Evolutionary conservation across 2,113 vertebrate genomes (phyloP).

Genomic region (Rhinoderma darwinii): DNA sequence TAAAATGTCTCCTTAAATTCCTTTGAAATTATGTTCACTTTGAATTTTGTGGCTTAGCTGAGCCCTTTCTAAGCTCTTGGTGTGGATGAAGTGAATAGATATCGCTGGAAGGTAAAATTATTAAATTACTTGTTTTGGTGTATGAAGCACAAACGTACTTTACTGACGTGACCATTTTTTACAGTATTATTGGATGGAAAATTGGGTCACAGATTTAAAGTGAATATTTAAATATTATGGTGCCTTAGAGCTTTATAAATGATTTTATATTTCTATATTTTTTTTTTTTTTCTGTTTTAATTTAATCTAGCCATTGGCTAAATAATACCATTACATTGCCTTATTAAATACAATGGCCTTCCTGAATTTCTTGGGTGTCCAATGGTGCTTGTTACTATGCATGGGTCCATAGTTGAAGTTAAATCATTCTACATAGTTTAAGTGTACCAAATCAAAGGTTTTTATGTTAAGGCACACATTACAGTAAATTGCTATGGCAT

Average conservation of each 20-base stretch:
- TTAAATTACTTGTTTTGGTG: neutral
- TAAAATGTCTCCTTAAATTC: neutral
- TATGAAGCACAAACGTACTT: constrained; percentile 6
- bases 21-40: neutral
- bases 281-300: neutral
- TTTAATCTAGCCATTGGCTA: neutral
- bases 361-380: neutral
- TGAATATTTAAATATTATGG: neutral
- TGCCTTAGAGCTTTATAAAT: neutral
- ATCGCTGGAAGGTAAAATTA: neutral
- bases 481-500: neutral
- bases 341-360: neutral
- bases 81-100: neutral
- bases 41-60: neutral
- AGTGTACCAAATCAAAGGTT: neutral
- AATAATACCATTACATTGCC: neutral
- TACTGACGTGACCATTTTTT: neutral
- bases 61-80: neutral
- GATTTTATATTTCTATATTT: neutral
- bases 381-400: neutral
- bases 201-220: neutral
- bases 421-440: neutral
- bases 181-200: constrained; percentile 31
- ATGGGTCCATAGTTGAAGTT: neutral
- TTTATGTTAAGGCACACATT: neutral